These are phyloP conservation scores for Zaprionus africanus DNA, from an alignment of 1,140 invertebrate genomes.

Conservation along the genomic window DNA sequence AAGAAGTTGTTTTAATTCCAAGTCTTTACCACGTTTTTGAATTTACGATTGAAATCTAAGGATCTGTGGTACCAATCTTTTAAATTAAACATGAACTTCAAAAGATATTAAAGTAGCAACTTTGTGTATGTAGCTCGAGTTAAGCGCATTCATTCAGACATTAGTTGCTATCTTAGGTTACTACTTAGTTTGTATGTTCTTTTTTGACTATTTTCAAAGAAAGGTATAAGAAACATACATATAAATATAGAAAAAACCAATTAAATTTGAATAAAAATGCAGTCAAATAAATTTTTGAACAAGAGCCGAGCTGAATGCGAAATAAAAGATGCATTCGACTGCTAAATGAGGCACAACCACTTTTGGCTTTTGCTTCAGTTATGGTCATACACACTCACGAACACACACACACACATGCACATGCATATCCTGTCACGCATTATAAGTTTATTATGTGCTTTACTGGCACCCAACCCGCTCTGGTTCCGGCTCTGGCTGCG, in stretches of 20 bases:
- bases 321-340: conserved; percentile 60
- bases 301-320: neutral
- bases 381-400: conserved; percentile 13
- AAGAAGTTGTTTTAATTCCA: too few species aligned
- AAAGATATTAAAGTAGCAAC: neutral
- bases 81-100: too few species aligned
- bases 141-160: neutral
- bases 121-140: neutral
- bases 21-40: too few species aligned
- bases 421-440: conserved; percentile 60
- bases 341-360: conserved; percentile 68
- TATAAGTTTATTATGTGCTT: conserved; percentile 69
- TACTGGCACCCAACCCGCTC: conserved; percentile 37
- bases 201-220: neutral
- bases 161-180: neutral
- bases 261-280: conserved; percentile 81
- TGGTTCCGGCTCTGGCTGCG: conserved; percentile 4
- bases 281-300: conserved; percentile 57
- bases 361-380: conserved; percentile 44
- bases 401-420: conserved; percentile 31
- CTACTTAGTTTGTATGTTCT: neutral
- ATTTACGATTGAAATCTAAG: too few species aligned
- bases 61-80: too few species aligned
- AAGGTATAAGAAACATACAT: neutral
- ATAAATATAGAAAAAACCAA: conserved; percentile 52